Evolutionary conservation across 2,113 vertebrate genomes (phyloP).

Genomic region (Morone saxatilis): DNA sequence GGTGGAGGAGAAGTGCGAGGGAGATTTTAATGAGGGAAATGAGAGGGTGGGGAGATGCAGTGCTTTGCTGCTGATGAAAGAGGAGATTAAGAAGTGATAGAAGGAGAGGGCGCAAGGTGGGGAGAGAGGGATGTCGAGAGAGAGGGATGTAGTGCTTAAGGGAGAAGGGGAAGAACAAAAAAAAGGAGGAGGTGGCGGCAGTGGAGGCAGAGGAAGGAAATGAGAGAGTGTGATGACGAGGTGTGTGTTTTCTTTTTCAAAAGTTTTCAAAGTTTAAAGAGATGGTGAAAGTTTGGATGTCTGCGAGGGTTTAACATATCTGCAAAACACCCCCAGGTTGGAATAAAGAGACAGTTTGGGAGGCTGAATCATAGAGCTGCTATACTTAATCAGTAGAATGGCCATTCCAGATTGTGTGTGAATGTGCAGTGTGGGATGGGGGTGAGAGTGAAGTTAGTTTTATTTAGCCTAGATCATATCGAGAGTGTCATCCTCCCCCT

Average conservation of each 20-base stretch:
- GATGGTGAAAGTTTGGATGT: constrained; percentile 37
- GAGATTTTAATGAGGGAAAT: constrained; percentile 65
- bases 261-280: constrained; percentile 60
- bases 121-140: not conserved
- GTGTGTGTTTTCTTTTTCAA: constrained; percentile 39
- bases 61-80: constrained; percentile 56
- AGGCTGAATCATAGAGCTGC: constrained; percentile 51
- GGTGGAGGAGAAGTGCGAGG: constrained; percentile 10
- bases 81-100: constrained; percentile 56
- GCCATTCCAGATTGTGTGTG: constrained; percentile 28
- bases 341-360: constrained; percentile 55
- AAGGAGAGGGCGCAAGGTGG: constrained; percentile 25
- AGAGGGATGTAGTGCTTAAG: constrained; percentile 38
- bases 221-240: constrained; percentile 31
- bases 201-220: constrained; percentile 39
- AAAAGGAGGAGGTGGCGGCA: constrained; percentile 3
- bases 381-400: constrained; percentile 38
- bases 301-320: constrained; percentile 31
- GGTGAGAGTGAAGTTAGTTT: constrained; percentile 36
- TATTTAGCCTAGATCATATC: constrained; percentile 36
- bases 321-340: constrained; percentile 60
- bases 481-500: constrained; percentile 24
- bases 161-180: constrained; percentile 37
- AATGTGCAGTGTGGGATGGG: constrained; percentile 43
- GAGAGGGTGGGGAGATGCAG: constrained; percentile 26